phyloP scores from a whole-genome alignment of 1,140 invertebrate species.

The Acromyrmex echinatior region DNA sequence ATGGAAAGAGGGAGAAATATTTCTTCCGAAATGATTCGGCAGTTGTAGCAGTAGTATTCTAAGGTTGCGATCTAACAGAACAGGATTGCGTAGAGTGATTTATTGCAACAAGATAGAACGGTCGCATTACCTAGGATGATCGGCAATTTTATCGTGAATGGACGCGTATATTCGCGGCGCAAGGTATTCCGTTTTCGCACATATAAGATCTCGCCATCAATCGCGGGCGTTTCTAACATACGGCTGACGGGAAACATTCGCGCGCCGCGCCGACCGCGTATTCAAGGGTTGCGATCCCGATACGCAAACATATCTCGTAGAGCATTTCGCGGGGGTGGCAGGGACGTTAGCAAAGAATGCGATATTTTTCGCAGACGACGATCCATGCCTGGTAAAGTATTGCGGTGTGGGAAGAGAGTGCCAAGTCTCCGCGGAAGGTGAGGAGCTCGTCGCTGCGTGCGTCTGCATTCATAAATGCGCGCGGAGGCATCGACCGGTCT shows the following conservation, averaged over 20 bases:
- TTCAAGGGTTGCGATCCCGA: neutral
- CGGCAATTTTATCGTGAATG: conserved; percentile 55
- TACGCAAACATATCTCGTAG: neutral
- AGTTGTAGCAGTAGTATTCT: conserved; percentile 41
- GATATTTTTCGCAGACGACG: conserved; percentile 78
- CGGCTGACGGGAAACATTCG: conserved; percentile 38
- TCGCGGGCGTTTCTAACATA: conserved; percentile 18
- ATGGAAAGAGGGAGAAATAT: neutral
- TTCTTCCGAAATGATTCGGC: conserved; percentile 13
- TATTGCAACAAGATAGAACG: conserved; percentile 44
- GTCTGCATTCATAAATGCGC: conserved; percentile 89
- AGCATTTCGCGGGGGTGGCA: neutral
- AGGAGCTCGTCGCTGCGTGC: conserved; percentile 87
- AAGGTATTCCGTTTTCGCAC: conserved; percentile 46
- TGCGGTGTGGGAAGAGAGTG: conserved; percentile 91
- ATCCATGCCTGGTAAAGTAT: conserved; percentile 89
- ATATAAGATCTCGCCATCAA: conserved; percentile 49
- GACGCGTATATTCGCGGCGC: conserved; percentile 24
- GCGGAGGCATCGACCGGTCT: conserved; percentile 88
- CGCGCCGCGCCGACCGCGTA: neutral
- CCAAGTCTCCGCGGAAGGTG: conserved; percentile 84
- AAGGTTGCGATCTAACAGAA: neutral
- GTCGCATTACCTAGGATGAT: conserved; percentile 53
- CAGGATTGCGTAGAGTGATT: conserved; percentile 45
- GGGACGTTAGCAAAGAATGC: conserved; percentile 1